Evolutionary conservation across 2,797 vertebrate species (phyloP), one percentile per base, ranked within the genome.

Genomic region (Dryobates pubescens): DNA sequence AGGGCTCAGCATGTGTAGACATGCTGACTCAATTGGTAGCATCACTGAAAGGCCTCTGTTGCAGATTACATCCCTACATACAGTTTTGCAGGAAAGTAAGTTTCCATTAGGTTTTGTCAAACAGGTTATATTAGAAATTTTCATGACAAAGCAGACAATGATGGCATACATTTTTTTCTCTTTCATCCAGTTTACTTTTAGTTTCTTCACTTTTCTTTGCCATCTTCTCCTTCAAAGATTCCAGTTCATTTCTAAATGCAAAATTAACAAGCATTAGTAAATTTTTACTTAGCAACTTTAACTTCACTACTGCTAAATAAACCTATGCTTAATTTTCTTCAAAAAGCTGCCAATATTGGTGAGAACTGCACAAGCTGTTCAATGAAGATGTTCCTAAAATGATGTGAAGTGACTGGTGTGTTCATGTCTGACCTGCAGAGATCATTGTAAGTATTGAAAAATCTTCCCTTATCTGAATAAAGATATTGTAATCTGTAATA

Each of bases 91-190:
- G 18, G 19, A 26, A 57, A 38, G 8, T 4, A 17, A 18, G 36
- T 79, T 69, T 23, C 45, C 30, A 41, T 51, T 49, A 38, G 22
- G 49, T 38, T 62, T 53, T 80, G 26, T 75, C 62, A 77, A 27
- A n/a, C 29, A 38, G 36, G 24, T 74, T 22, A 19, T 29, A 30
- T 23, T 43, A 63, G 2, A 9, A 19, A 53, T 85, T 92, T 51
- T 61, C 75, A 64, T 29, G 17, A 76, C 56, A 79, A 41, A 72
- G 24, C 20, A 47, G 32, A 69, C 14, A 58, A 86, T 1, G 16
- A 16, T 62, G 27, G 87, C 98, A 89, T 98, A 99, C 99, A 75
- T 97, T 97, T 97, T 98, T 97, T 91, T 98, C 98, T 67, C 96
- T 97, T 95, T 97, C 97, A 90, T 98, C 98, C 95, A 98, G 95